Evolutionary conservation across 2,797 vertebrate genomes (phyloP).

Genomic region (Lacerta bilineata): DNA sequence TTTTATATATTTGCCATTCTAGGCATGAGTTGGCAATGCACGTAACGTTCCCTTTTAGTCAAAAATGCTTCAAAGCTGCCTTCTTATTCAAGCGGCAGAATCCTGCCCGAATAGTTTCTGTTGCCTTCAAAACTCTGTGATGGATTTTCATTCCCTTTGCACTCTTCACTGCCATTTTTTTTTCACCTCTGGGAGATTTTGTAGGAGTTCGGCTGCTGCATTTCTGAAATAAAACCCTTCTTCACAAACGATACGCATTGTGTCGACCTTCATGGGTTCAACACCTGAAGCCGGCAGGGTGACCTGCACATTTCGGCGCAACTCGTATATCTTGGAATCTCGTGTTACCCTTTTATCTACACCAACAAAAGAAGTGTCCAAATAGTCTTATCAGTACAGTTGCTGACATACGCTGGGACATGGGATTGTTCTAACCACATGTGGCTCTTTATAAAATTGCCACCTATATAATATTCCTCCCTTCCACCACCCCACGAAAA

Average conservation of each 20-base stretch:
- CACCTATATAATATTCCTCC: fast-evolving
- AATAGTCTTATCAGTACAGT: not conserved
- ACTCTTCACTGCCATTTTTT: fast-evolving
- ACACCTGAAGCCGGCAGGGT: not conserved
- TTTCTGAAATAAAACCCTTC: fast-evolving
- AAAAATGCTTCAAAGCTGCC: conserved; percentile 1
- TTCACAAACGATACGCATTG: not conserved
- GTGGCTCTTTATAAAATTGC: not conserved
- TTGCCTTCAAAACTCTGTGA: not conserved
- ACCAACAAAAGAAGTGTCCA: not conserved
- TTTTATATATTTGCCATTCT: not conserved
- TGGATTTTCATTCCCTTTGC: not conserved
- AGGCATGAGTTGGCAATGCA: not conserved
- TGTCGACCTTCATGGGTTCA: not conserved
- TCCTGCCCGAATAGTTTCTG: not conserved
- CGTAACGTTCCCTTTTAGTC: not conserved
- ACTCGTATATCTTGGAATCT: not conserved
- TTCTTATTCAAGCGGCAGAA: not conserved
- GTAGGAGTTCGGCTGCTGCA: not conserved
- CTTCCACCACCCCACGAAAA: conserved; percentile 15
- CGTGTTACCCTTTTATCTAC: not conserved
- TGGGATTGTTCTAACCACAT: not conserved
- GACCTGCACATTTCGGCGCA: fast-evolving
- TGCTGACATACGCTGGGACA: fast-evolving
- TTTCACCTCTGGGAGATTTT: conserved; percentile 20